Conservation (phyloP, 2,113 vertebrate species). For the Psilopsiagon aurifrons region DNA sequence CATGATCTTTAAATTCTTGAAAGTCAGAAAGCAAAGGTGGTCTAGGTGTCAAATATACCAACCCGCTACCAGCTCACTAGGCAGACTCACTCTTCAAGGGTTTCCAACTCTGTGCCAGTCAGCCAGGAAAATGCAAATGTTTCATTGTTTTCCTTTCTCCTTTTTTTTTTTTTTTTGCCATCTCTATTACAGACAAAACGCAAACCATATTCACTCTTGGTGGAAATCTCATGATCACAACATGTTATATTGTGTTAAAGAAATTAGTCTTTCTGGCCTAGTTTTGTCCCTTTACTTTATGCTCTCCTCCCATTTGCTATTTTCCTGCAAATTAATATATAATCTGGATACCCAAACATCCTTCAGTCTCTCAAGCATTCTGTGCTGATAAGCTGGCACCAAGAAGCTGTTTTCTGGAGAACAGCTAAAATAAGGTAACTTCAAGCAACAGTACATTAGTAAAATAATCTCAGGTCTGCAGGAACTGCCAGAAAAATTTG, state of each 20-base stretch:
- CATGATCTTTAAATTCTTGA: not conserved
- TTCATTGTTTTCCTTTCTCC: not conserved
- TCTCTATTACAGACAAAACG: not conserved
- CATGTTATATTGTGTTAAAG: not conserved
- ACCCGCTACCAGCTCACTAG: not conserved
- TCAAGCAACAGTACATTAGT: not conserved
- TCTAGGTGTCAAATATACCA: not conserved
- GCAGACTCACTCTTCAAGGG: not conserved
- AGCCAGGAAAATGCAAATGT: not conserved
- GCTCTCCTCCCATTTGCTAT: not conserved
- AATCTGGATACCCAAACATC: not conserved
- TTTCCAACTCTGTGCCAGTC: not conserved
- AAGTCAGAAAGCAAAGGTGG: not conserved
- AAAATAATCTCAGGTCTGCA: not conserved
- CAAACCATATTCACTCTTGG: not conserved
- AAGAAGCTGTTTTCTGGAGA: not conserved
- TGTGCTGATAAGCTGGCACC: not conserved
- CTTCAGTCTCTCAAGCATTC: not conserved
- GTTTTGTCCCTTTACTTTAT: not conserved
- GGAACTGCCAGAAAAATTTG: not conserved
- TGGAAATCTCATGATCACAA: constrained; percentile 6
- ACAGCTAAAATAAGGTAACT: not conserved
- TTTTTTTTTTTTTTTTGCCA: not conserved
- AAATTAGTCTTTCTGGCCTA: not conserved
- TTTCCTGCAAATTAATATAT: not conserved